Conservation (phyloP, 2,888 invertebrate genomes). For the Silvanus unidentatus region DNA sequence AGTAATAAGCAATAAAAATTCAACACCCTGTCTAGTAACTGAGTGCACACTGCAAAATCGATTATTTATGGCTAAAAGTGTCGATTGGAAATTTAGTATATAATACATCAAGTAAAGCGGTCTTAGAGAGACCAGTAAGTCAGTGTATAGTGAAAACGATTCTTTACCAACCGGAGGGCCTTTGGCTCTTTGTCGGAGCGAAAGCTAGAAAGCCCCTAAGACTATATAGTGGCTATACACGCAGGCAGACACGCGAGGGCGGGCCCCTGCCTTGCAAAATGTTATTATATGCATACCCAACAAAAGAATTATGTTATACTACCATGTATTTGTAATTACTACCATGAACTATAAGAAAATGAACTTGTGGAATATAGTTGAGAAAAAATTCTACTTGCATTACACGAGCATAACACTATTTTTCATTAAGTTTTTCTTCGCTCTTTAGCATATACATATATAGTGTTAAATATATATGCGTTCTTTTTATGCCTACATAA, state of each 20-base stretch:
- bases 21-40: no score
- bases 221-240: constrained; percentile 4
- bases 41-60: no score
- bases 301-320: constrained; percentile 9
- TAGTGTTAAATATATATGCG: no score
- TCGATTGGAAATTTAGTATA: no score
- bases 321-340: constrained; percentile 5
- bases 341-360: constrained; percentile 8
- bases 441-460: no score
- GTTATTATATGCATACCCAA: constrained; percentile 7
- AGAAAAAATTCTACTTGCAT: no score
- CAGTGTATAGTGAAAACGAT: constrained; percentile 7
- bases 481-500: no score
- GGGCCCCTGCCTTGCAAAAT: constrained; percentile 7
- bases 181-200: constrained; percentile 4
- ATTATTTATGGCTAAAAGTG: no score
- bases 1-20: no score
- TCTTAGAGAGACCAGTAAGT: background rate
- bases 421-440: no score
- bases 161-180: constrained; percentile 1
- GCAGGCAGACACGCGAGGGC: constrained; percentile 11
- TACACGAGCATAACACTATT: no score
- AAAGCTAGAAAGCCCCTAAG: constrained; percentile 6
- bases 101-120: no score
- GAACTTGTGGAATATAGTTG: background rate